These are phyloP conservation scores for Panorpa germanica DNA, from an alignment of 2,888 invertebrate genomes.

Conservation along the genomic window DNA sequence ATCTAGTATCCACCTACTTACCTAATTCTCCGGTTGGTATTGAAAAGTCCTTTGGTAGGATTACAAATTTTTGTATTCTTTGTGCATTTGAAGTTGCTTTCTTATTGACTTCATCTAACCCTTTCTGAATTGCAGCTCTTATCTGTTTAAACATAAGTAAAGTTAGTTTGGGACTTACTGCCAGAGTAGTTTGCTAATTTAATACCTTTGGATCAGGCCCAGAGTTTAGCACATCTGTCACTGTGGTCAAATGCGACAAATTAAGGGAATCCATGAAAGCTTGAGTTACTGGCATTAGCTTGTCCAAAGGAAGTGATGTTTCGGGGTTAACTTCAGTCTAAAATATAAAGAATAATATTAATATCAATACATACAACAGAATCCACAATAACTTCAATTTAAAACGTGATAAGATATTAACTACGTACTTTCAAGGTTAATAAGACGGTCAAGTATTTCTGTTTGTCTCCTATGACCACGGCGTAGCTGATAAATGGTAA, in stretches of 20 bases:
- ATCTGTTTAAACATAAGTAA: constrained; percentile 26
- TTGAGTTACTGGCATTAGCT: constrained; percentile 34
- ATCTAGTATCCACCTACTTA: too few relatives aligned
- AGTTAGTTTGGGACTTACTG: too few relatives aligned
- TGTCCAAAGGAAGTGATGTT: constrained; percentile 45
- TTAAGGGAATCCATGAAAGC: constrained; percentile 45
- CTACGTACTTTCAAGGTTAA: constrained; percentile 50
- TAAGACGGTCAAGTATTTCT: constrained; percentile 63
- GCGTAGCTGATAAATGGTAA: constrained; percentile 56
- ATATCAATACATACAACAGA: constrained; percentile 4
- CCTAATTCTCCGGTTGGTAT: constrained; percentile 64
- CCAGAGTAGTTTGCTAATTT: too few relatives aligned
- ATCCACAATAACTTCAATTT: constrained; percentile 4
- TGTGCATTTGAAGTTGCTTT: constrained; percentile 62
- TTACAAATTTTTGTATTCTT: constrained; percentile 57
- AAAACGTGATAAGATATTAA: constrained; percentile 5
- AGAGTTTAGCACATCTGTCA: constrained; percentile 44
- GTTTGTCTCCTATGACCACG: constrained; percentile 59
- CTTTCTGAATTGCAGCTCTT: constrained; percentile 49
- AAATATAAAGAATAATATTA: constrained; percentile 12
- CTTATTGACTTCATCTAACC: constrained; percentile 49
- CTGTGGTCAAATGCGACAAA: constrained; percentile 37
- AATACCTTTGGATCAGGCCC: constrained; percentile 29
- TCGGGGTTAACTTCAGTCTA: constrained; percentile 46
- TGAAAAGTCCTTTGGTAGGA: constrained; percentile 62